Percentiles rank a stretch among this genome's conserved stretches.
phyloP scores from a whole-genome alignment of 2,797 vertebrate genomes.

The Galagoides demidoff region DNA sequence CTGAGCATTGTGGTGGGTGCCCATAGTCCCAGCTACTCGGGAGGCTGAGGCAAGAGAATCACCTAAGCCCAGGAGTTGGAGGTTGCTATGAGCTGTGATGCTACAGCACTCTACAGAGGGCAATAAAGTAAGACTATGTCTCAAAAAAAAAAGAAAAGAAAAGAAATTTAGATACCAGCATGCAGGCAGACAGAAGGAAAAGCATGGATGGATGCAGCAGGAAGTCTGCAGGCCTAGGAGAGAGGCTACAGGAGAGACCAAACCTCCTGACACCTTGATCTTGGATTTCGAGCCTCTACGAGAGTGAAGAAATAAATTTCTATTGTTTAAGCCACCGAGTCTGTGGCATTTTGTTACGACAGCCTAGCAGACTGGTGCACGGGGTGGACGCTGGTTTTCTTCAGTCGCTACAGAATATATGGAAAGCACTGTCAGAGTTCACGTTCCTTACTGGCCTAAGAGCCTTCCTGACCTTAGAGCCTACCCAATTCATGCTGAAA shows the following conservation, averaged over 20 bases:
- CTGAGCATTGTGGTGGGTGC: too few relatives aligned
- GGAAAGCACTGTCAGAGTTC: neutral
- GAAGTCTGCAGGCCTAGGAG: neutral
- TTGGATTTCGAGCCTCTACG: neutral
- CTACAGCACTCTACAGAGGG: too few relatives aligned
- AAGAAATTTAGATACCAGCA: neutral
- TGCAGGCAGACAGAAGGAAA: accelerated
- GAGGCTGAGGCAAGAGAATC: too few relatives aligned
- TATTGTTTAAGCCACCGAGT: neutral
- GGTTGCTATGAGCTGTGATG: too few relatives aligned
- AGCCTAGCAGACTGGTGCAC: neutral
- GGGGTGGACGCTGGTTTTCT: neutral
- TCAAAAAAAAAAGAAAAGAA: too few relatives aligned
- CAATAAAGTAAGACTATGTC: too few relatives aligned
- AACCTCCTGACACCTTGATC: neutral
- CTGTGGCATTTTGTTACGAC: neutral
- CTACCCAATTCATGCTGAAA: neutral
- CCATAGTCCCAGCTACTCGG: too few relatives aligned
- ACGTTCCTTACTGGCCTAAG: neutral
- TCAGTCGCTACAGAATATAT: neutral
- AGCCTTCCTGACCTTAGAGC: neutral
- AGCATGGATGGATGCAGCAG: accelerated
- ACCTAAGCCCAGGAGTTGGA: too few relatives aligned
- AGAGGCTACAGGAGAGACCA: neutral
- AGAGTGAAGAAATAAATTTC: neutral